These are phyloP conservation scores for Tetragnatha versicolor DNA, from an alignment of 1,140 invertebrate species.

Conservation along the genomic window DNA sequence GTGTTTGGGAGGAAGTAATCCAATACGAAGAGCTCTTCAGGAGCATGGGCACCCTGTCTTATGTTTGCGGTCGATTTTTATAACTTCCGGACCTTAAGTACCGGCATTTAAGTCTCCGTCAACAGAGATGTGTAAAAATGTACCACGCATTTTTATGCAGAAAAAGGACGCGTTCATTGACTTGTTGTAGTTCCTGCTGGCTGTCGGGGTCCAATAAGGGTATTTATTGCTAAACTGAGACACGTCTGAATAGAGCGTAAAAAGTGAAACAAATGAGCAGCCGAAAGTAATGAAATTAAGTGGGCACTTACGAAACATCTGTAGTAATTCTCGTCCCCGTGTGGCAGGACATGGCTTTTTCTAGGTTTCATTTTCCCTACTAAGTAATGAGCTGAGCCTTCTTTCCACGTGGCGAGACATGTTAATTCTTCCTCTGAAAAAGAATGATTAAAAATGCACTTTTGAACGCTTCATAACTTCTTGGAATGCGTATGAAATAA, in stretches of 20 bases:
- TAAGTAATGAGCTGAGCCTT: conserved; percentile 83
- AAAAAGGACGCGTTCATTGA: neutral
- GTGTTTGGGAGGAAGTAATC: conserved; percentile 26
- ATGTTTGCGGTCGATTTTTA: conserved; percentile 38
- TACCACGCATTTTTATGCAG: neutral
- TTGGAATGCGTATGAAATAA: too few species aligned
- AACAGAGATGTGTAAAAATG: conserved; percentile 13
- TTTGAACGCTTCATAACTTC: too few species aligned
- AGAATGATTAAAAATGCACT: conserved; percentile 48
- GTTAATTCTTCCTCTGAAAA: conserved; percentile 81
- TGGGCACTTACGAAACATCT: conserved; percentile 78
- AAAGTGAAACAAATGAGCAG: neutral
- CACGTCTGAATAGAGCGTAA: neutral
- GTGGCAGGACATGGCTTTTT: conserved; percentile 35
- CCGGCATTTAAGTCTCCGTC: conserved; percentile 23
- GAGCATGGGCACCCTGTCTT: conserved; percentile 1
- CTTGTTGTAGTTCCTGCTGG: neutral
- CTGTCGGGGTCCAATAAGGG: too few species aligned
- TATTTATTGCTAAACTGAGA: neutral
- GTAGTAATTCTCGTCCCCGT: conserved; percentile 66
- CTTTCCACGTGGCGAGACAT: conserved; percentile 86
- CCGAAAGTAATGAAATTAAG: conserved; percentile 11
- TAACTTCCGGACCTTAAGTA: conserved; percentile 47
- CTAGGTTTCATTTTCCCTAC: conserved; percentile 73
- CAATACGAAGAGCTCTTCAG: conserved; percentile 22